phyloP scores from a whole-genome alignment of 1,140 invertebrate species.

The Mamestra configurata region DNA sequence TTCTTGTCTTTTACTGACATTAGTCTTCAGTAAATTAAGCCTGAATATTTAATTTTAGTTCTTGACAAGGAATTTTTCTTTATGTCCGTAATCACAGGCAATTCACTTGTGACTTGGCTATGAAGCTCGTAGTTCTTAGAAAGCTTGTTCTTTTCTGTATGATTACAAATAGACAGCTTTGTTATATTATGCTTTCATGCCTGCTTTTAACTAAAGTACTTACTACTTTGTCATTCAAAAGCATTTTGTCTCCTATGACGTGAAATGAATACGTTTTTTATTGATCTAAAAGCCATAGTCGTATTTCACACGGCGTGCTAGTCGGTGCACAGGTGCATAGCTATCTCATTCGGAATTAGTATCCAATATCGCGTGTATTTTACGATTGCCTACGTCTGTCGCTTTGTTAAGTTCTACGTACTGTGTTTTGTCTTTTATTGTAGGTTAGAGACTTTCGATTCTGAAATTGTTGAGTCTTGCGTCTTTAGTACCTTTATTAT shows the following conservation, averaged over 20 bases:
- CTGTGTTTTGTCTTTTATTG: conserved; percentile 6
- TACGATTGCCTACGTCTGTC: conserved; percentile 58
- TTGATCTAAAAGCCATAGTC: conserved; percentile 53
- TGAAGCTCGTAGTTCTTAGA: background rate
- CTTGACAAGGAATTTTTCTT: background rate
- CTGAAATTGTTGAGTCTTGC: too few species aligned
- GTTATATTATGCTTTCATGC: too few species aligned
- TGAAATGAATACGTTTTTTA: conserved; percentile 45
- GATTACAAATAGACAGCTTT: too few species aligned
- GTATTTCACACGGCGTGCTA: conserved; percentile 68
- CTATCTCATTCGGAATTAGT: conserved; percentile 78
- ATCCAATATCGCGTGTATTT: conserved; percentile 69
- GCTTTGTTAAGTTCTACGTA: conserved; percentile 52
- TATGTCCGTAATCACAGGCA: background rate
- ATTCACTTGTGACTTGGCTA: background rate
- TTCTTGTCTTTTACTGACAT: background rate
- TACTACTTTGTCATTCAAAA: background rate
- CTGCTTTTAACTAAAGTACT: too few species aligned
- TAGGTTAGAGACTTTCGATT: background rate
- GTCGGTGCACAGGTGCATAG: conserved; percentile 77
- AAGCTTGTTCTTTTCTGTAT: too few species aligned
- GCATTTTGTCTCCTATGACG: conserved; percentile 10
- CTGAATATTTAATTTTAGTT: conserved; percentile 6
- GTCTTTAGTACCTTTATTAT: too few species aligned
- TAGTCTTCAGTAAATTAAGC: background rate